Conservation (phyloP, 1,140 invertebrate species). For the Lutraria rhynchaena region DNA sequence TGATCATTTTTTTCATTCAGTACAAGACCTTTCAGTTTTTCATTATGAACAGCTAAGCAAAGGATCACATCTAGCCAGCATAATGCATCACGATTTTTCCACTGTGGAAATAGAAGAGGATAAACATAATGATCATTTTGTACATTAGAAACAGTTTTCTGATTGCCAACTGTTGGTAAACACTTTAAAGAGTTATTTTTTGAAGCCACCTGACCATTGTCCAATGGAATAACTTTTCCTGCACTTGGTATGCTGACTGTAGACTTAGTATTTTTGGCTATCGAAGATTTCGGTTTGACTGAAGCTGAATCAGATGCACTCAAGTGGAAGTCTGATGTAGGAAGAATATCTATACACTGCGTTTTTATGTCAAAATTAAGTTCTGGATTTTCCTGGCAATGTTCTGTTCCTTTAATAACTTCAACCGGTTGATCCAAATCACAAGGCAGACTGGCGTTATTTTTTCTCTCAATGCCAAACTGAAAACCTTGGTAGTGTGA, state of each 20-base stretch:
- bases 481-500: too few relatives aligned
- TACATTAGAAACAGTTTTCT: neutral
- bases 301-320: too few relatives aligned
- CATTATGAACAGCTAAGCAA: conserved; percentile 74
- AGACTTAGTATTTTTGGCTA: neutral
- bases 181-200: neutral
- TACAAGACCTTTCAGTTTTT: conserved; percentile 62
- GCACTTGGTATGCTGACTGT: neutral
- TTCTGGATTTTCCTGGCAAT: too few relatives aligned
- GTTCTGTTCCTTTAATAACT: too few relatives aligned
- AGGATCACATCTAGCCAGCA: conserved; percentile 81
- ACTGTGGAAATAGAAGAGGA: conserved; percentile 66
- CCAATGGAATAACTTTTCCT: neutral
- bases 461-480: too few relatives aligned
- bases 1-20: conserved; percentile 46
- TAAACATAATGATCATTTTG: neutral
- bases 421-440: too few relatives aligned
- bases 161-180: neutral
- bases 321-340: too few relatives aligned
- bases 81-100: conserved; percentile 79
- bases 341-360: too few relatives aligned
- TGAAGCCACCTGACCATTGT: neutral
- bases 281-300: neutral
- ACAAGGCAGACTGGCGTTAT: too few relatives aligned
- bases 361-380: too few relatives aligned